phyloP scores from a whole-genome alignment of 1,140 invertebrate species.

The Caenorhabditis inopinata region DNA sequence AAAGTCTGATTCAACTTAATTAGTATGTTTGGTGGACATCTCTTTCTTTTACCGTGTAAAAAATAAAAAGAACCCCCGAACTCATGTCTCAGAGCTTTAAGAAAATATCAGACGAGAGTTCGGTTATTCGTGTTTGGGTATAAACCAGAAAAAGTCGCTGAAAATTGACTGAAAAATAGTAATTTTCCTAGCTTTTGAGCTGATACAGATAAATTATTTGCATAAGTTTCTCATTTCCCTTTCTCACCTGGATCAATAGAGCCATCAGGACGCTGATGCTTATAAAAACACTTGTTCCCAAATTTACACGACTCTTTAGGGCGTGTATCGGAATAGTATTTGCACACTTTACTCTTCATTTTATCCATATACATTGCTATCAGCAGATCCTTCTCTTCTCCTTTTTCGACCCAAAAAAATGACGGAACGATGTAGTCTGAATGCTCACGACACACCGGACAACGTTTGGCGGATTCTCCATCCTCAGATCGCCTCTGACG shows the following conservation, averaged over 20 bases:
- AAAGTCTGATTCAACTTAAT: too few relatives aligned
- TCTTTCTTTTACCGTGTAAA: too few relatives aligned
- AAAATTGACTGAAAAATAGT: too few relatives aligned
- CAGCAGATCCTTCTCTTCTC: constrained; percentile 82
- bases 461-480: constrained; percentile 77
- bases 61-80: too few relatives aligned
- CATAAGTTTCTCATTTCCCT: too few relatives aligned
- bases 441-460: constrained; percentile 81
- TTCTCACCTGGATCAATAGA: constrained; percentile 61
- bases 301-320: constrained; percentile 90
- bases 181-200: too few relatives aligned
- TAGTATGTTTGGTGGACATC: too few relatives aligned
- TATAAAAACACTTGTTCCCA: constrained; percentile 87
- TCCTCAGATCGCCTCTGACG: constrained; percentile 82
- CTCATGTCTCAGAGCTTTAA: too few relatives aligned
- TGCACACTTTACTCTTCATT: constrained; percentile 75
- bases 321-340: constrained; percentile 79
- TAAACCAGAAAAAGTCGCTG: too few relatives aligned
- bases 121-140: too few relatives aligned
- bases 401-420: constrained; percentile 81
- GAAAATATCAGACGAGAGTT: too few relatives aligned
- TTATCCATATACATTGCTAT: constrained; percentile 74
- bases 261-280: constrained; percentile 80
- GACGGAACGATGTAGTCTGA: constrained; percentile 87
- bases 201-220: too few relatives aligned